Base-by-base conservation (phyloP, 2,113 vertebrate genomes). In the Stomatorhinus ivindoensis region DNA sequence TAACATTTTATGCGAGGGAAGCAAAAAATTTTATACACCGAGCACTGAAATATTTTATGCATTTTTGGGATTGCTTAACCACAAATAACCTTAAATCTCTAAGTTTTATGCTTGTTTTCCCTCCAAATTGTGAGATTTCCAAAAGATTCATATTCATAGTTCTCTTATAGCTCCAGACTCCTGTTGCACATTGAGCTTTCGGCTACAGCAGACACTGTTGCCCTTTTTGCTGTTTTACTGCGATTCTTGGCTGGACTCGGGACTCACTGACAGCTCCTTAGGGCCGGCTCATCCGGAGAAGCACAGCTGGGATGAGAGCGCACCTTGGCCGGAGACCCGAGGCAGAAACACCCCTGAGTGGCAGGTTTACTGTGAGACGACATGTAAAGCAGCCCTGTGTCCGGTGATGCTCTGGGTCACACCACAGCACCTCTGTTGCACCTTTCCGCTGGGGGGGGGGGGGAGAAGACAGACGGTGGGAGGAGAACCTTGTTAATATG, bases 401-500 rank as follows among this genome's bases (percentile, higher is more conserved):
- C 24, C 11, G 17, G 19, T 69, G 88, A 55, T 61, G 44, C 39
- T 47, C 55, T 21, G 10, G 58, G 10, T 47, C 2, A 46, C 4
- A 47, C 42, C 39, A 84, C 10, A 47, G 82, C 39, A 42, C 15
- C 76, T 19, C 15, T n/a, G n/a, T 42, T 82, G 39, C 76, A 19
- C 42, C 9, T 47, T 46, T 24, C 0, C 1, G 7, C 6, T 47
- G 11, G 39, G 44, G 10, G 39, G 44, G 39, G 42, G 80, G 17
- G 73, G 0, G n/a, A 15, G 35, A 27, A 4, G 0, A 13, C 35
- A 15, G 42, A 82, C 15, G 53, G 50, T n/a, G 87, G 69, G 90
- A 42, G 11, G 53, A 51, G 44, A 55, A 27, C 88, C 83, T 89
- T 69, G 89, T 89, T 87, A 65, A 90, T 89, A 89, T 80, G 87